These are phyloP conservation scores for Vireo altiloquus DNA, from an alignment of 2,113 vertebrate species.

Conservation along the genomic window DNA sequence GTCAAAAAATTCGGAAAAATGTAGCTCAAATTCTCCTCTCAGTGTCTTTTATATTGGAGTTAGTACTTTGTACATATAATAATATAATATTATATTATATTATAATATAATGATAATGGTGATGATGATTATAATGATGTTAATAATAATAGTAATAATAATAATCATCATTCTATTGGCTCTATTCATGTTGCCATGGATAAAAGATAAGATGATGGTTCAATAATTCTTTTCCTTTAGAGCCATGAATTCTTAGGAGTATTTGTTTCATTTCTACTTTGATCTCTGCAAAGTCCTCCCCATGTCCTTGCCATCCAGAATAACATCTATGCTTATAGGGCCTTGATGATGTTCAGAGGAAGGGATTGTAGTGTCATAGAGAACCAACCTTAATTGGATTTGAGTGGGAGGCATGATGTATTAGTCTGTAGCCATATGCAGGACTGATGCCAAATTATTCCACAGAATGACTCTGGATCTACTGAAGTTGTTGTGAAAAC, in stretches of 20 bases:
- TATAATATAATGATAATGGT: no score
- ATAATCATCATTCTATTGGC: background rate
- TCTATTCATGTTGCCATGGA: background rate
- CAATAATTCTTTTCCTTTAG: background rate
- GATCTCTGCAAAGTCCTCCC: background rate
- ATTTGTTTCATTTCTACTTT: background rate
- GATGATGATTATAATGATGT: background rate
- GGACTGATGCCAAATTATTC: background rate
- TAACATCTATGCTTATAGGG: background rate
- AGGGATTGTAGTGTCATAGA: background rate
- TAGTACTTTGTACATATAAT: background rate
- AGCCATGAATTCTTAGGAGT: background rate
- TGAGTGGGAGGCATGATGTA: constrained; percentile 6
- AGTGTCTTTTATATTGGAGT: background rate
- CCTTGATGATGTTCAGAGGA: background rate
- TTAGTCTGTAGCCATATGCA: background rate
- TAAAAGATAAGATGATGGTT: background rate
- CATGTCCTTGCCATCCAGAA: background rate
- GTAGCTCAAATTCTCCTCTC: background rate
- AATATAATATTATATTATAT: background rate
- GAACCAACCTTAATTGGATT: background rate
- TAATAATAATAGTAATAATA: no score
- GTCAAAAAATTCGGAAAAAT: background rate
- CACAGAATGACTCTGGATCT: constrained; percentile 1
- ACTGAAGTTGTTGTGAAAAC: constrained; percentile 60